Evolutionary conservation across 1,140 invertebrate genomes (phyloP), one percentile per base, ranked within the genome.

Genomic region (Coptotermes formosanus): DNA sequence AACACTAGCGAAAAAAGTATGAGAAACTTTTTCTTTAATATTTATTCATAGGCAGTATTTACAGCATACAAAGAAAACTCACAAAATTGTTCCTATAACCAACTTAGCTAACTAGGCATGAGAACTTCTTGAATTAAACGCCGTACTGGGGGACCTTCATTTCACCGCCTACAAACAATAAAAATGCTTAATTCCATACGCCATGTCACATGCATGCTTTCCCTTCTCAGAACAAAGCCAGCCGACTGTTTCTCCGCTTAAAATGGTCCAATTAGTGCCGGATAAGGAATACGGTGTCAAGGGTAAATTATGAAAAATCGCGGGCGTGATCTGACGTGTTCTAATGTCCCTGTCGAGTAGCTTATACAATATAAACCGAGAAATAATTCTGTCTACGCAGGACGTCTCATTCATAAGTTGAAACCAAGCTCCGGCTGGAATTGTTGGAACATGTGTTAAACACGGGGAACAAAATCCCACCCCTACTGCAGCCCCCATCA

Each of bases 321-420:
- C 25, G n/a, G 8, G 25, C 64, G 25, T 19, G 21, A 8, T 23
- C 14, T 8, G 25, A 3, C 25, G 21, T 64, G 21, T 64, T n/a
- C 19, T 64, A 64, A 64, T n/a, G 59, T 64, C 19, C 25, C 59
- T n/a, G 59, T n/a, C 2, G 59, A 64, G 59, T 30, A 11, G n/a
- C 2, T 75, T 75, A 75, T 30, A 75, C 64, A 30, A 75, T 30
- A n/a, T 30, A 75, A 75, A 30, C 64, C 25, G 30, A 75, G 64
- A 75, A 75, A 75, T 75, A 75, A 75, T 75, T n/a, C 64, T 7
- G 9, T 75, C 64, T 9, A 30, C 25, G 64, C n/a, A 25, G 64
- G 64, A 25, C 64, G 64, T 75, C 64, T 75, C 64, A 75, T 75
- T 75, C 64, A 75, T 75, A 75, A 75, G 64, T 75, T 30, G 64